Evolutionary conservation across 2,797 vertebrate genomes (phyloP).

Genomic region (Dipus sagitta): DNA sequence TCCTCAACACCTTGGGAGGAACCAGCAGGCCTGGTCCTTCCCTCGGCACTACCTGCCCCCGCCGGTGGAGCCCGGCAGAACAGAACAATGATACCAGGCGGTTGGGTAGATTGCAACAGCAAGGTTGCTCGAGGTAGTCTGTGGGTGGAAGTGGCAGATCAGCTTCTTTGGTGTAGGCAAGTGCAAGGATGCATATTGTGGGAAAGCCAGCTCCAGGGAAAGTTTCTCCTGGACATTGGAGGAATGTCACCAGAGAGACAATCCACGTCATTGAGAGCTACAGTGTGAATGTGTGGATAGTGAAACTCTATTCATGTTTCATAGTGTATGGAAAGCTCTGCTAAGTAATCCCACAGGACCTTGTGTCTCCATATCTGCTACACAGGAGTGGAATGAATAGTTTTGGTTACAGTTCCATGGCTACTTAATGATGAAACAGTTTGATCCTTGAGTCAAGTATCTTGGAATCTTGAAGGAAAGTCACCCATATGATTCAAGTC

Average conservation of each 20-base stretch:
- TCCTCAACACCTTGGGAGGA: too few relatives aligned
- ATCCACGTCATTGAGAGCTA: too few relatives aligned
- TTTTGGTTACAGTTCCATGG: neutral
- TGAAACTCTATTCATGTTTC: neutral
- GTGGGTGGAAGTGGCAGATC: conserved; percentile 51
- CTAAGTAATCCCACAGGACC: neutral
- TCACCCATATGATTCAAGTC: rapidly evolving
- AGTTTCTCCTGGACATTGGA: neutral
- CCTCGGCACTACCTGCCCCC: too few relatives aligned
- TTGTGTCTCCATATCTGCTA: too few relatives aligned
- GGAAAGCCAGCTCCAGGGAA: neutral
- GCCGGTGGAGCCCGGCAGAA: too few relatives aligned
- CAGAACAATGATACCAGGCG: conserved; percentile 61
- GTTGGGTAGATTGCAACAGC: conserved; percentile 50
- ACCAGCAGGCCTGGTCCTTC: too few relatives aligned
- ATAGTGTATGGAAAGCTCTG: neutral
- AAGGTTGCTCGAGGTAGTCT: conserved; percentile 20
- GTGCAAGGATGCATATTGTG: neutral
- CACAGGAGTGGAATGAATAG: neutral
- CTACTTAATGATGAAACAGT: neutral
- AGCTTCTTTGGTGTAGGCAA: conserved; percentile 20
- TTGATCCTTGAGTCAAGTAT: neutral
- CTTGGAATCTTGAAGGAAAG: neutral
- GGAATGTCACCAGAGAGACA: neutral
- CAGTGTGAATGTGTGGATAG: rapidly evolving